Conservation (phyloP, 2,888 invertebrate species). For the Callimorpha dominula region DNA sequence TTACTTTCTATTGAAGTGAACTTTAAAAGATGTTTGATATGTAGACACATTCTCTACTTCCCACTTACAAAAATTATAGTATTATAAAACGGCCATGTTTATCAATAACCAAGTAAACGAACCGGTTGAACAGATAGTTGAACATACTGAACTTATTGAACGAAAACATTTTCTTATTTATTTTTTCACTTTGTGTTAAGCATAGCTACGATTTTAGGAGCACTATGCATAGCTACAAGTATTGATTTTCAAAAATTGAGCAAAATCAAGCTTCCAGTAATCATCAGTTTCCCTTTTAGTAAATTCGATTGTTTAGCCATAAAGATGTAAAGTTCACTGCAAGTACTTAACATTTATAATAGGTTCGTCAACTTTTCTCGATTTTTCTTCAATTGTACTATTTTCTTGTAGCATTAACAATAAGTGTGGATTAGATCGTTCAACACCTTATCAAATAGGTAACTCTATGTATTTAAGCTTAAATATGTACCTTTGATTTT, state of each 20-base stretch:
- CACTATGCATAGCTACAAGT: neutral
- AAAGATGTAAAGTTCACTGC: constrained; percentile 2
- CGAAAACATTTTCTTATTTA: no score
- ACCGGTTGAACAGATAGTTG: no score
- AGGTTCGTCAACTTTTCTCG: neutral
- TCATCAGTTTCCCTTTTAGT: neutral
- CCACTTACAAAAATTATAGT: constrained; percentile 4
- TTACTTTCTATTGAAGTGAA: constrained; percentile 50
- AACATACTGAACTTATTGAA: no score
- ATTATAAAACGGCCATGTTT: neutral
- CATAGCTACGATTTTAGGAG: neutral
- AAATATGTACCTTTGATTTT: constrained; percentile 26
- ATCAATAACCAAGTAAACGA: no score
- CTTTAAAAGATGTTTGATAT: constrained; percentile 46
- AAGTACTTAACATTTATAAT: neutral
- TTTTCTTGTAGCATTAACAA: constrained; percentile 1
- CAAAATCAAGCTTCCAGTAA: constrained; percentile 10
- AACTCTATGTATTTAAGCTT: constrained; percentile 10
- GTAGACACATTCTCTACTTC: constrained; percentile 36
- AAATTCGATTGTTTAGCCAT: neutral
- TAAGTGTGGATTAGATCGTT: constrained; percentile 20
- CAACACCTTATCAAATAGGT: constrained; percentile 37
- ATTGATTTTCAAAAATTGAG: constrained; percentile 8
- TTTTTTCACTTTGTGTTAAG: no score
- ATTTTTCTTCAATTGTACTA: neutral